Conservation (phyloP, 2,113 vertebrate genomes). For the Aegithalos caudatus region DNA sequence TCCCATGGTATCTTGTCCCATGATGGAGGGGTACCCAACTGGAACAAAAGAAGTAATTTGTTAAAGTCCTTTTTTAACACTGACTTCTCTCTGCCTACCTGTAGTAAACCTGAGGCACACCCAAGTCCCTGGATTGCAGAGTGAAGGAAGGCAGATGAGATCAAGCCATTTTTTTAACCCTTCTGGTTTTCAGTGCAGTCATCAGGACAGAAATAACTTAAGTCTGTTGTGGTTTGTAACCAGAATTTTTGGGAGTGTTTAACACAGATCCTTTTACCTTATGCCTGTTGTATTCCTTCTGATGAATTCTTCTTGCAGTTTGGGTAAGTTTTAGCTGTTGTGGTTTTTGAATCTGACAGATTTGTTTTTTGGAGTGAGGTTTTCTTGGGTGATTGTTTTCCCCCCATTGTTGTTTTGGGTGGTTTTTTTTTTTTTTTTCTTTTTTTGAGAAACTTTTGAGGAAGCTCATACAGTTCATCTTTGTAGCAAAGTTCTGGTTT, state of each 20-base stretch:
- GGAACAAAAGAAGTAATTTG: not conserved
- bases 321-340: not conserved
- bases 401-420: not conserved
- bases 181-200: not conserved
- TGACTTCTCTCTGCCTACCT: not conserved
- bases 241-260: not conserved
- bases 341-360: not conserved
- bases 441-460: not conserved
- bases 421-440: not conserved
- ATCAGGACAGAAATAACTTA: not conserved
- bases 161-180: not conserved
- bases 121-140: not conserved
- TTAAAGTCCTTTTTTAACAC: not conserved
- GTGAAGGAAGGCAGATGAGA: not conserved
- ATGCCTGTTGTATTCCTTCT: not conserved
- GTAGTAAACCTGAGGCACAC: not conserved
- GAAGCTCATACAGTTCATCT: not conserved
- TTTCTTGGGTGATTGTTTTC: not conserved
- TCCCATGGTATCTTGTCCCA: accelerated
- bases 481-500: not conserved
- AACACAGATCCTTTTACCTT: not conserved
- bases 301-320: not conserved
- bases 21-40: not conserved
- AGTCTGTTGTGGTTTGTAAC: not conserved
- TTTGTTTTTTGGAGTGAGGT: not conserved